These are phyloP conservation scores for Beaufortia kweichowensis DNA, from an alignment of 2,113 vertebrate genomes.

Conservation along the genomic window DNA sequence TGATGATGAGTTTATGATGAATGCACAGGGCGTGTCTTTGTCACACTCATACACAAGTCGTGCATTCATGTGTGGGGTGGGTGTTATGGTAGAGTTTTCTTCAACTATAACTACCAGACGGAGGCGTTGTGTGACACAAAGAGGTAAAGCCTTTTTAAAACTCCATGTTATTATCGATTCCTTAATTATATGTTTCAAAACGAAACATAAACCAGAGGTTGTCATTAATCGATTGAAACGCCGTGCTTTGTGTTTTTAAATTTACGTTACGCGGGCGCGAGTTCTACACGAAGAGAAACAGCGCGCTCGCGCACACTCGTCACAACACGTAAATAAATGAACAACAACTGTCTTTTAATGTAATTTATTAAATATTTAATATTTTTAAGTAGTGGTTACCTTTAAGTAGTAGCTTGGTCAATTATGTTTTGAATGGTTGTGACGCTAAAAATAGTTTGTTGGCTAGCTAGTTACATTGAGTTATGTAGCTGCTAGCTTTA, in stretches of 20 bases:
- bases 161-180: neutral
- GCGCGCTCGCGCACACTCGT: neutral
- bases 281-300: neutral
- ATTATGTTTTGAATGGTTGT: neutral
- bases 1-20: neutral
- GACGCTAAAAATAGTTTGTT: neutral
- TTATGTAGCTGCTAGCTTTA: slow-evolving; percentile 7
- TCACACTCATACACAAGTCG: neutral
- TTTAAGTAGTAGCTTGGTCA: too few species aligned
- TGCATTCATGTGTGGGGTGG: neutral
- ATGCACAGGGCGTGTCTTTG: neutral
- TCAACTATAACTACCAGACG: slow-evolving; percentile 19
- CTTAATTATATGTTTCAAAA: neutral
- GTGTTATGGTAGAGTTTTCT: neutral
- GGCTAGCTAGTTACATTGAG: neutral
- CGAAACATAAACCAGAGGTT: neutral
- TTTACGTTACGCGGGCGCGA: neutral
- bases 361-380: too few species aligned
- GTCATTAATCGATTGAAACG: neutral
- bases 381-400: too few species aligned
- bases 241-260: neutral
- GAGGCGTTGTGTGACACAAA: slow-evolving; percentile 24
- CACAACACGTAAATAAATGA: neutral
- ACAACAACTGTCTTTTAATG: neutral
- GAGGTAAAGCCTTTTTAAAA: neutral